Base-by-base conservation (phyloP, 2,888 invertebrate species). In the Volucella bombylans region DNA sequence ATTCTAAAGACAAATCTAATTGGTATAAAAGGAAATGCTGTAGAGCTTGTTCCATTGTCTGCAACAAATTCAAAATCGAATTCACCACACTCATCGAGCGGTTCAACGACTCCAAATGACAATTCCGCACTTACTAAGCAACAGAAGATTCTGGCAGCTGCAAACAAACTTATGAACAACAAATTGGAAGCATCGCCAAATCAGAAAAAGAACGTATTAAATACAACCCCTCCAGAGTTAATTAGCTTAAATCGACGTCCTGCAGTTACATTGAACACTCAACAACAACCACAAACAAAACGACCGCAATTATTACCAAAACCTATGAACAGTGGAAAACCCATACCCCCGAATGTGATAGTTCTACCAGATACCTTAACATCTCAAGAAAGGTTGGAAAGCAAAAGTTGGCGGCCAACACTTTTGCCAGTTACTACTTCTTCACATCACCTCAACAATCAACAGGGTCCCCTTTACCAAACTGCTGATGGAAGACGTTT, bases 351-450 rank as follows among this genome's bases (percentile, higher is more conserved):
- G 54, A 90, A 90, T 87, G 89, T 91, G 12, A 90, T 91, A 59
- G 90, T 90, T 83, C 89, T 92, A 87, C 91, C 87, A 62, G 92
- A 87, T 87, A 92, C 89, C 68, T 87, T 88, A 89, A 93, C 87
- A 73, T 89, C 92, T 68, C 93, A 93, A 89, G 92, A 92, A 87
- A 89, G 91, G 2, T 88, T 89, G 14, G 90, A 90, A 71, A 90
- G 94, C 61, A 95, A 95, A 88, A 94, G 94, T 77, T 95, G 95
- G 95, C 92, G 95, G 76, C 95, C 95, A 0, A 95, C 94, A 6
- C 91, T 95, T 38, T 94, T 95, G 92, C 95, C 95, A 2, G 94
- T 95, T 39, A 93, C 93, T 71, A 90, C 89, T 90, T 92, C 89
- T 43, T 89, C 90, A 57, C 88, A 88, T 80, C 87, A 90, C 80